Evolutionary conservation across 2,888 invertebrate genomes (phyloP).

Genomic region (Acleris cristana): DNA sequence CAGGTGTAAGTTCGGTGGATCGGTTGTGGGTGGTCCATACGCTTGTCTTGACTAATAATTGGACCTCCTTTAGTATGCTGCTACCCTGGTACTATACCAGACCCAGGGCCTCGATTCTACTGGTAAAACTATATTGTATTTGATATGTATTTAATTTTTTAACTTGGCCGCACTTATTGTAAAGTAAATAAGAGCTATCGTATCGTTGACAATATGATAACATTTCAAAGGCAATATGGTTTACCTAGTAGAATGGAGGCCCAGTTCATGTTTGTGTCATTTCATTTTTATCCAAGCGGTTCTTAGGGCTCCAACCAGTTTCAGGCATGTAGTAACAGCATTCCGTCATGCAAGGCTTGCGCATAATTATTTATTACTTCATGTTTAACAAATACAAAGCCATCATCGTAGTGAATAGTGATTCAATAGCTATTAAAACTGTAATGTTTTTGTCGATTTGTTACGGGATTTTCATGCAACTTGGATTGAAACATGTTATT

Average conservation of each 20-base stretch:
- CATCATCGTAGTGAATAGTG: conserved; percentile 12
- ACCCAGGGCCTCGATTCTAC: no score
- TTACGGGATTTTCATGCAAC: conserved; percentile 8
- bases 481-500: no score
- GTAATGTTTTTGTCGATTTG: conserved; percentile 20
- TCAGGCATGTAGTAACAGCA: conserved; percentile 22
- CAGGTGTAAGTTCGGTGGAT: conserved; percentile 13
- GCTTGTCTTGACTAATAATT: background rate
- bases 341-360: conserved; percentile 34
- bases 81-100: background rate
- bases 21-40: conserved; percentile 23
- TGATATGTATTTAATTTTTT: no score
- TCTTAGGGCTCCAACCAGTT: background rate
- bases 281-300: background rate
- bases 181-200: no score
- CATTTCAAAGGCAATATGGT: no score
- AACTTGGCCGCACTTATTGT: no score
- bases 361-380: conserved; percentile 24
- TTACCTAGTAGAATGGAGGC: no score
- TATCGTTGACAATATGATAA: no score
- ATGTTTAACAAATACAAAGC: conserved; percentile 19
- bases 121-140: no score
- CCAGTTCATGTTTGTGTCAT: background rate
- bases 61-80: background rate
- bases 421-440: conserved; percentile 28